Base-by-base conservation (phyloP, 2,888 invertebrate species). In the Polydrusus tereticollis region DNA sequence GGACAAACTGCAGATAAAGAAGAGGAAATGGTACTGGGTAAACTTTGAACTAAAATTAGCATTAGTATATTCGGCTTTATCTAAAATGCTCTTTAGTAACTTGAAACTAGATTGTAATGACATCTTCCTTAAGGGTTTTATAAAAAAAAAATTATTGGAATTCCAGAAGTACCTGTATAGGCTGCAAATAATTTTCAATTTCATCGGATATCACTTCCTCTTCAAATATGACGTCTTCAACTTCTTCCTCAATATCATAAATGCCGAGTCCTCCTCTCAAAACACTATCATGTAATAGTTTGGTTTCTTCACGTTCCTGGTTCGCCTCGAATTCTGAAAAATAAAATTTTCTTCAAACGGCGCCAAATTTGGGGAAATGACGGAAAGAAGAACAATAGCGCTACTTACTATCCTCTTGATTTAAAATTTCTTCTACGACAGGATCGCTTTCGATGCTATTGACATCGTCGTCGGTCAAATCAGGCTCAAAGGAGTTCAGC, bases 401-500 rank as follows among this genome's bases (percentile, higher is more conserved):
- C n/a, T 43, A 45, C 67, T 29, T 26, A 66, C 70, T 45, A 58
- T 5, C 23, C 3, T 70, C 55, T 6, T 33, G 4, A 16, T 16
- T 36, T 0, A 2, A 58, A 38, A 47, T 58, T 29, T 78, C 77
- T 36, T 80, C 77, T 20, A 75, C 78, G 10, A 75, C 66, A 6
- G 77, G 80, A 69, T 85, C 85, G 73, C 85, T 85, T 76, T 85
- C 85, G 18, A 85, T 83, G 69, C 85, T 85, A 69, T 82, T 82
- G 0, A 84, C 83, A 73, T 86, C 85, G 71, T 85, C 85, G 71
- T 85, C 84, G 2, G 85, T 85, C 41, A 83, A 77, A 71, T 85
- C 84, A 0, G 88, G 87, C 76, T 88, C 88, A 73, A 86, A 88
- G 52, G 87, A 86, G 59, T 87, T 86, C 65, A 88, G 79, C 77